Base-by-base conservation (phyloP, 2,888 invertebrate genomes). In the Athetis lepigone region DNA sequence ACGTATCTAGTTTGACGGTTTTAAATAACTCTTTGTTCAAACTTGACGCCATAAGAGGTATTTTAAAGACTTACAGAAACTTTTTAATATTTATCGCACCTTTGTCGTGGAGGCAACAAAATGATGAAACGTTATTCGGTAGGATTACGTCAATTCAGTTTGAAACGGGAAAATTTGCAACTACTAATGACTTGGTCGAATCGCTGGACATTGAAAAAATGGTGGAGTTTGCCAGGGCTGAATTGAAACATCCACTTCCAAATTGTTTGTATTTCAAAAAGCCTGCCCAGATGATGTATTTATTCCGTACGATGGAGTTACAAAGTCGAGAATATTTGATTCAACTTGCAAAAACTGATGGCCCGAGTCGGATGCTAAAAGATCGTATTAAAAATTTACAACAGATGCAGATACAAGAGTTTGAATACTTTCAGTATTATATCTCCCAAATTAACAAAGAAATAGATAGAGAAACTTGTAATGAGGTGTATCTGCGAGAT, bases 301-400 rank as follows among this genome's bases (percentile, higher is more conserved):
- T 94, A 67, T 95, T 95, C 72, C 88, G 92, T 45, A 87, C 88
- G 11, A 93, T 94, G 93, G 94, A 95, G 78, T 81, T 94, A 70
- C 95, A 95, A 77, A 95, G 95, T 72, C 87, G 95, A 75, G 94
- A 94, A 82, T 95, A 95, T 83, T 84, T 95, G 60, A 90, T 82
- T 62, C 89, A 95, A 65, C 85, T 92, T 29, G 85, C 94, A 1
- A 93, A 91, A 80, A 94, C 92, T 3, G 90, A 88, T 72, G 87
- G 71, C 11, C 93, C 93, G 8, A 89, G 82, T 71, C 85, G 88
- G 46, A 61, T 87, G 50, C 80, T 95, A 66, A 85, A 85, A 71
- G 89, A 91, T 21, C 88, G 90, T 21, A 92, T 90, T 4, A 91
- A 87, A 61, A 90, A 91, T 75, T 81, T 95, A 19, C 91, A 91